Evolutionary conservation across 2,888 invertebrate genomes (phyloP), one percentile per base, ranked within the genome.

Genomic region (Drosophila recens): DNA sequence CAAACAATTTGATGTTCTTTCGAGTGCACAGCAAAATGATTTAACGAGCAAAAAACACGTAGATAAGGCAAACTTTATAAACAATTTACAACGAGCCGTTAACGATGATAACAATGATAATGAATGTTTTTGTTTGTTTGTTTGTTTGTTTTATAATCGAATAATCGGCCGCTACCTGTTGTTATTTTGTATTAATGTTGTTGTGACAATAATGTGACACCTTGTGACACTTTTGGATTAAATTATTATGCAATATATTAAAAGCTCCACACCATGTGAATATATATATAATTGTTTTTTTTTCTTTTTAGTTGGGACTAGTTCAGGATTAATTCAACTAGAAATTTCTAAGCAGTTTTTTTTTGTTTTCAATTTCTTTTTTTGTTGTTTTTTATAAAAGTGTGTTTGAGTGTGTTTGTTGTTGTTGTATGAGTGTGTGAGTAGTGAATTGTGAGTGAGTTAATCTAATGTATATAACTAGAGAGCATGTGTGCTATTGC

Each of bases 291-390:
- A 49, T 49, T 36, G 11, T n/a, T 13, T 38, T n/a, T 38, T n/a
- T n/a, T 4, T n/a, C n/a, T 74, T 52, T 74, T 75, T 75, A 71
- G 75, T 87, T 77, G 84, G 79, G 89, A 90, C 91, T 90, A 90
- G 89, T 90, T 79, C 88, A 77, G 80, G 69, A 75, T 83, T 85
- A 87, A 85, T 90, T 90, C 78, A 86, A 82, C 79, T 86, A 86
- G 90, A 76, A 82, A 80, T 79, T 66, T 75, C 67, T 83, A 87
- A 73, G 84, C 72, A 51, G 20, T 20, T 23, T 72, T 42, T 54
- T 51, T 61, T 36, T 27, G 27, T 27, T 27, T 27, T 27, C 5
- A 27, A 5, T 27, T 57, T 42, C 10, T 40, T 8, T 23, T 23
- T 40, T 15, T 10, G n/a, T 36, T 4, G 43, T 52, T n/a, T 54